Percentiles rank a stretch among this genome's conserved stretches.
Evolutionary conservation across 1,140 invertebrate genomes (phyloP).

Genomic region (Drosophila funebris): DNA sequence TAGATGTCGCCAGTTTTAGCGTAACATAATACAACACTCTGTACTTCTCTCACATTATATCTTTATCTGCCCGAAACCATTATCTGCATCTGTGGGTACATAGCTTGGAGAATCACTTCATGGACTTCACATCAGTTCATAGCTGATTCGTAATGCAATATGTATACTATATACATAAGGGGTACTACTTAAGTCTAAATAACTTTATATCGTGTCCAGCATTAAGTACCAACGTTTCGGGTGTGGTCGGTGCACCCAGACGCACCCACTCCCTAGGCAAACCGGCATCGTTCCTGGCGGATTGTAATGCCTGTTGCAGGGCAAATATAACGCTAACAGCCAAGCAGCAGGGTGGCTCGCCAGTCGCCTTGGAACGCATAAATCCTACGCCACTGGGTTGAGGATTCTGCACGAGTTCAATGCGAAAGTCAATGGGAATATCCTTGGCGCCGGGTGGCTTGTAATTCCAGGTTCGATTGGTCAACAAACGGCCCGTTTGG

Average conservation of each 20-base stretch:
- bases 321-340: constrained; percentile 88
- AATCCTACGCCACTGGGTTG: constrained; percentile 88
- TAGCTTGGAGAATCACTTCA: no score
- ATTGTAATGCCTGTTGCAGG: constrained; percentile 88
- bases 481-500: constrained; percentile 85
- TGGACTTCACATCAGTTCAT: not conserved
- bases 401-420: constrained; percentile 87
- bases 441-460: constrained; percentile 93
- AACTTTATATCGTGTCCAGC: constrained; percentile 64
- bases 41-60: no score
- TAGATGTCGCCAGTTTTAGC: no score
- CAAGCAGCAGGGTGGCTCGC: constrained; percentile 91
- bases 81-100: no score
- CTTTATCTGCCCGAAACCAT: no score
- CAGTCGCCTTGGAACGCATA: constrained; percentile 92
- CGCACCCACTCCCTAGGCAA: constrained; percentile 85
- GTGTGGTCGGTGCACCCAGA: constrained; percentile 84
- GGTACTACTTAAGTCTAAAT: constrained; percentile 55
- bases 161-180: not conserved
- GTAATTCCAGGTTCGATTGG: constrained; percentile 93
- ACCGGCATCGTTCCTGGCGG: constrained; percentile 87
- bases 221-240: constrained; percentile 82
- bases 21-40: no score
- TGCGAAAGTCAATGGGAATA: constrained; percentile 92
- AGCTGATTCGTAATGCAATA: not conserved